Conservation (phyloP, 2,797 vertebrate genomes). For the Muscicapa striata region DNA sequence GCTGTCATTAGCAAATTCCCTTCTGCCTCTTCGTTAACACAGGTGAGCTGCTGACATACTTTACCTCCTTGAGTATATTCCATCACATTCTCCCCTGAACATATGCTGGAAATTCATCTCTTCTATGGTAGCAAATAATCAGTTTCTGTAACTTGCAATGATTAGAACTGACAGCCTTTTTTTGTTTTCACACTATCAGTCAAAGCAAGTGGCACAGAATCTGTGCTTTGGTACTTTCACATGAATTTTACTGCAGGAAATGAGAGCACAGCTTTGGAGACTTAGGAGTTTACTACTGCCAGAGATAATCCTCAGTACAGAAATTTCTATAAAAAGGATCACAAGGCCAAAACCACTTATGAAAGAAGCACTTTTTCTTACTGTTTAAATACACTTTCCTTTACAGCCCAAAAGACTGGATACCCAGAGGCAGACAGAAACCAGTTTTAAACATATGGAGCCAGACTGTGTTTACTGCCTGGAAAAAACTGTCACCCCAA, state of each 20-base stretch:
- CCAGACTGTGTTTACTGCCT: not conserved
- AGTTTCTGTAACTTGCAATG: too few relatives aligned
- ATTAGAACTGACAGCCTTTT: not conserved
- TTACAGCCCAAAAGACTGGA: not conserved
- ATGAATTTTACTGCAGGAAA: not conserved
- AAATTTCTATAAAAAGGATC: not conserved
- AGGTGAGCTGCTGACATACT: not conserved
- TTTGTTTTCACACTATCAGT: not conserved
- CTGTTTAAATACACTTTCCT: not conserved
- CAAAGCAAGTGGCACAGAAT: not conserved
- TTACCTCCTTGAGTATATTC: not conserved
- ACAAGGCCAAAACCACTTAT: not conserved
- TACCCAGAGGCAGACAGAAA: not conserved
- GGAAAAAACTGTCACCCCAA: not conserved
- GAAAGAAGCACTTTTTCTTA: not conserved
- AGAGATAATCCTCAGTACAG: not conserved
- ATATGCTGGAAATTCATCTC: not conserved
- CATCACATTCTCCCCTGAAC: not conserved
- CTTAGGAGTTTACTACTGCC: not conserved
- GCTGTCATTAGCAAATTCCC: not conserved
- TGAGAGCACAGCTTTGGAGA: not conserved
- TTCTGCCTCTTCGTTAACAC: not conserved
- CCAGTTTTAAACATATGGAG: not conserved
- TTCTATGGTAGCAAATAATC: not conserved
- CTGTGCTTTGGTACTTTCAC: not conserved